Percentiles rank a stretch among this genome's conserved stretches.
Evolutionary conservation across 2,113 vertebrate species (phyloP).

Genomic region (Puffinus mauretanicus): DNA sequence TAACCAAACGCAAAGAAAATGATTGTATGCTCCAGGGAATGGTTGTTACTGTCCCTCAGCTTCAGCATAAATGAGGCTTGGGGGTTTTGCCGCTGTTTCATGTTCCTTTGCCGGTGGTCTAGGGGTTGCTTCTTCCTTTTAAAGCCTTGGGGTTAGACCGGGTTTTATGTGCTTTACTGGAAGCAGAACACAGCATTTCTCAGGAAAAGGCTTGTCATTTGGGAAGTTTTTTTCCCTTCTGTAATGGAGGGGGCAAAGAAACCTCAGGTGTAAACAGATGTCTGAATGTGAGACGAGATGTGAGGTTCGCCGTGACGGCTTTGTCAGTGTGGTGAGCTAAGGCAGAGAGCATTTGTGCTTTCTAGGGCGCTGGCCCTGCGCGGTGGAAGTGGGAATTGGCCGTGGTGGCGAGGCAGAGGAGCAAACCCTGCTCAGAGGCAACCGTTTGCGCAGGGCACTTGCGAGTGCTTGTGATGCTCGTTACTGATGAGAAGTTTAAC

Average conservation of each 20-base stretch:
- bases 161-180: neutral
- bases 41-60: neutral
- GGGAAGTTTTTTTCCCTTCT: neutral
- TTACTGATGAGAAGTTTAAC: neutral
- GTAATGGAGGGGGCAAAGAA: fast-evolving
- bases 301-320: neutral
- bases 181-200: neutral
- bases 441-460: neutral
- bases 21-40: neutral
- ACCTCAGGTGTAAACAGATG: neutral
- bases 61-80: neutral
- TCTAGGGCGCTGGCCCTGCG: neutral
- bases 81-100: neutral
- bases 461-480: neutral
- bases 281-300: neutral
- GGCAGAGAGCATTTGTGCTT: neutral
- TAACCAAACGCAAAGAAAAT: neutral
- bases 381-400: neutral
- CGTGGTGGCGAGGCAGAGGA: neutral
- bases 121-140: neutral
- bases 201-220: neutral
- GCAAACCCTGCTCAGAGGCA: neutral
- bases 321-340: neutral
- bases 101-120: neutral
- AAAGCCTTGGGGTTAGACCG: neutral